phyloP scores from a whole-genome alignment of 2,797 vertebrate genomes.

The Helarctos malayanus region DNA sequence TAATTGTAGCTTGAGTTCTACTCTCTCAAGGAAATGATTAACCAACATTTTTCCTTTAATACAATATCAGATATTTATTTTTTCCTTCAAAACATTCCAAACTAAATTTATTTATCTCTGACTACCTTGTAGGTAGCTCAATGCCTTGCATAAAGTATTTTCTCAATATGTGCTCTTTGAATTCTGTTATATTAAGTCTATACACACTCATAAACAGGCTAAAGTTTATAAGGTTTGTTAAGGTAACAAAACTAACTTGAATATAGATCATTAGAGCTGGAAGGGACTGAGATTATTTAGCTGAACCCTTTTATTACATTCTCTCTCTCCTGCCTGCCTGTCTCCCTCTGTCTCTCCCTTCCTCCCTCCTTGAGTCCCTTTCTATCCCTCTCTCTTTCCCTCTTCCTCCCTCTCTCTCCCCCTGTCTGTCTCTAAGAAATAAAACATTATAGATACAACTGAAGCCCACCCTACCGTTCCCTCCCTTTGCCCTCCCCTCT shows the following conservation, averaged over 20 bases:
- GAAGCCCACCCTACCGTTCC: background rate
- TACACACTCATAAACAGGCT: background rate
- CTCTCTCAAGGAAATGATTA: slow-evolving; percentile 32
- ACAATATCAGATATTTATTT: background rate
- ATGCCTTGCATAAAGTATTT: background rate
- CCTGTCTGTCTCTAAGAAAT: background rate
- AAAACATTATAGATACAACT: background rate
- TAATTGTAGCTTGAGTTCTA: background rate
- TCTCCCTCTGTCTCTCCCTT: background rate
- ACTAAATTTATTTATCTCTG: background rate
- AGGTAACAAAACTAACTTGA: slow-evolving; percentile 14
- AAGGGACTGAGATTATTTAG: background rate
- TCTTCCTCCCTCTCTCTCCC: background rate
- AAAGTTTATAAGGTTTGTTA: background rate
- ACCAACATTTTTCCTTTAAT: slow-evolving; percentile 17
- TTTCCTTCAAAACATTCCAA: slow-evolving; percentile 22
- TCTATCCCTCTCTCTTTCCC: background rate
- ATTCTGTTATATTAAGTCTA: slow-evolving; percentile 36
- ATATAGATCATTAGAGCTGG: background rate
- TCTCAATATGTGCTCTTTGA: background rate
- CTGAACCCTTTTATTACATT: background rate
- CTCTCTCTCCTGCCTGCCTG: background rate
- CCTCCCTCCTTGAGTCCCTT: background rate
- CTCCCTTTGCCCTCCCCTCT: background rate
- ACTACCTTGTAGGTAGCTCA: background rate